These are phyloP conservation scores for Pseudachorutes palmiensis DNA, from an alignment of 1,140 invertebrate species.

Conservation along the genomic window DNA sequence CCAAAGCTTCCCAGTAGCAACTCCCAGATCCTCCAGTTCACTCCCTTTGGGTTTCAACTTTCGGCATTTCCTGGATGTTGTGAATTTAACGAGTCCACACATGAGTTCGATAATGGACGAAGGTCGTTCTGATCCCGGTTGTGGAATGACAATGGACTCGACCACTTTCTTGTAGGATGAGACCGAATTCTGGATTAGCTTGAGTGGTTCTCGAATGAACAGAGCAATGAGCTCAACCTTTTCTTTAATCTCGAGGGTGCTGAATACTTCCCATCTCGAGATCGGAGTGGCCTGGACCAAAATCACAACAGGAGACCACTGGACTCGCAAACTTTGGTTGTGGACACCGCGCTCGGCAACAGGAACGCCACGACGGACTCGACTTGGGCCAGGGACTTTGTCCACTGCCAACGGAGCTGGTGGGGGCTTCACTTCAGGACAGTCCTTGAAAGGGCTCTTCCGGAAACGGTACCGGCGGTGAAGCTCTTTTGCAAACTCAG, in stretches of 20 bases:
- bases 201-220: neutral
- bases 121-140: too few relatives aligned
- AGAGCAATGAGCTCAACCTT: neutral
- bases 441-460: neutral
- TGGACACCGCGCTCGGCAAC: neutral
- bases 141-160: too few relatives aligned
- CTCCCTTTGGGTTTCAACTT: neutral
- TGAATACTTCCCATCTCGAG: neutral
- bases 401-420: too few relatives aligned
- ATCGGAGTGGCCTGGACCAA: neutral
- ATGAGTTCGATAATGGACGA: neutral
- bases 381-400: too few relatives aligned
- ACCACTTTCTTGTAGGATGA: neutral
- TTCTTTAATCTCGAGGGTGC: neutral
- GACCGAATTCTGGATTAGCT: neutral
- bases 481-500: neutral
- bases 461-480: neutral
- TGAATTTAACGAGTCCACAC: neutral
- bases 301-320: neutral
- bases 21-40: neutral
- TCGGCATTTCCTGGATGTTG: neutral
- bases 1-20: constrained; percentile 21
- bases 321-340: neutral
- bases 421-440: neutral
- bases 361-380: too few relatives aligned